Evolutionary conservation across 53 echinoderm and acorn worm species (phyloP).

Genomic region (Holothuria leucospilota): DNA sequence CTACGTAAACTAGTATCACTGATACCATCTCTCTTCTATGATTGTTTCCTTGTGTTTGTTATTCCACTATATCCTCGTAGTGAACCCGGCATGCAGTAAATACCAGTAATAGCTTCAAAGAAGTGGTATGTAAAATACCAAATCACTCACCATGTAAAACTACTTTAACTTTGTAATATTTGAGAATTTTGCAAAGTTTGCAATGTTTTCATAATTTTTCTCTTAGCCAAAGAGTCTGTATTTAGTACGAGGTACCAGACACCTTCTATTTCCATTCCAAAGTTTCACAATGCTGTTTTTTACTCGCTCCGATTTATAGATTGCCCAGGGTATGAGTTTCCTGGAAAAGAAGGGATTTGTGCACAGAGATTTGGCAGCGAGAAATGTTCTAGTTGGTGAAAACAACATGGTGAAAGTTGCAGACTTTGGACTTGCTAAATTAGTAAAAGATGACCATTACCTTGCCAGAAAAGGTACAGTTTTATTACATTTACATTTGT

Average conservation of each 20-base stretch:
- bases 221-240: background rate
- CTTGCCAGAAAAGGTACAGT: constrained; percentile 86
- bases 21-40: too few species aligned
- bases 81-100: too few species aligned
- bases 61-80: too few species aligned
- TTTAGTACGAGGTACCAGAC: too few species aligned
- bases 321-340: constrained; percentile 89
- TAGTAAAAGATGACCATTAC: constrained; percentile 89
- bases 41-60: too few species aligned
- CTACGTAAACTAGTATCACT: too few species aligned
- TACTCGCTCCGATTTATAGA: constrained; percentile 43
- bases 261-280: background rate
- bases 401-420: constrained; percentile 95
- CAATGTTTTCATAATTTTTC: background rate
- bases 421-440: constrained; percentile 95
- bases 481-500: too few species aligned
- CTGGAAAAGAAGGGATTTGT: constrained; percentile 89
- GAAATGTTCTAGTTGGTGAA: constrained; percentile 91
- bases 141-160: too few species aligned
- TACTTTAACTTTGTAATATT: background rate
- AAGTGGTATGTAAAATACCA: too few species aligned
- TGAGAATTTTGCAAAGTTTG: background rate
- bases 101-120: too few species aligned
- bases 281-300: too few species aligned
- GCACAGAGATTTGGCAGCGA: constrained; percentile 93